Evolutionary conservation across 2,113 vertebrate genomes (phyloP).

Genomic region (Pogona vitticeps): DNA sequence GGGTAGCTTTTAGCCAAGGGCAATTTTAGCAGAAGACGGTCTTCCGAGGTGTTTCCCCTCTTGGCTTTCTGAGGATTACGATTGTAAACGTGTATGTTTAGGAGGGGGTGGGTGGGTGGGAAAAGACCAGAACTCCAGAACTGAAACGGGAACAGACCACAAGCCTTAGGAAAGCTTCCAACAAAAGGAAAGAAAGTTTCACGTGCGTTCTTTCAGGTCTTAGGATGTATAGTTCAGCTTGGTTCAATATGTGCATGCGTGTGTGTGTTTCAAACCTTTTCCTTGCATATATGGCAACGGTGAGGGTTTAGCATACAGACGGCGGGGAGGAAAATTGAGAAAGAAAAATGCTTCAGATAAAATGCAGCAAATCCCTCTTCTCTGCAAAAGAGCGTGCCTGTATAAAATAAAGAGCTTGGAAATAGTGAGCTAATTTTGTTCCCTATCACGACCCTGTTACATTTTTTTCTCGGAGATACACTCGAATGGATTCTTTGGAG

Average conservation of each 20-base stretch:
- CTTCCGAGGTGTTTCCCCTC: background rate
- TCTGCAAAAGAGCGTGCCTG: background rate
- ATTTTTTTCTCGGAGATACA: background rate
- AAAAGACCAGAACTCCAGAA: background rate
- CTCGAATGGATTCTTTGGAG: background rate
- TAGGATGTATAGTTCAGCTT: background rate
- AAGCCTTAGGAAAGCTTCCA: background rate
- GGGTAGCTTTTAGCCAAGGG: background rate
- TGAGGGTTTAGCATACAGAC: background rate
- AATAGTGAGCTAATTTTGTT: background rate
- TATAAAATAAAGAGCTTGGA: background rate
- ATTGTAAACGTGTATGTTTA: too few species aligned
- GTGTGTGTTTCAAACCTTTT: background rate
- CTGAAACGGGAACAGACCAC: background rate
- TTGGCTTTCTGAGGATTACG: too few species aligned
- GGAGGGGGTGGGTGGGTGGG: too few species aligned
- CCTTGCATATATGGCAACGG: background rate
- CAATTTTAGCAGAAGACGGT: too few species aligned
- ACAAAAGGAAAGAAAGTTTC: background rate
- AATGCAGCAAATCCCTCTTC: background rate
- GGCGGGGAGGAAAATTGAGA: background rate
- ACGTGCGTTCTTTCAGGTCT: background rate
- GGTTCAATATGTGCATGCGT: background rate
- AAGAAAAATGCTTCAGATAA: accelerated
- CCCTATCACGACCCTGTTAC: background rate